A percentile compares a stretch with the other conserved stretches of the same genome.
Conservation (phyloP, 2,888 invertebrate genomes). For the Tetranychus piercei region DNA sequence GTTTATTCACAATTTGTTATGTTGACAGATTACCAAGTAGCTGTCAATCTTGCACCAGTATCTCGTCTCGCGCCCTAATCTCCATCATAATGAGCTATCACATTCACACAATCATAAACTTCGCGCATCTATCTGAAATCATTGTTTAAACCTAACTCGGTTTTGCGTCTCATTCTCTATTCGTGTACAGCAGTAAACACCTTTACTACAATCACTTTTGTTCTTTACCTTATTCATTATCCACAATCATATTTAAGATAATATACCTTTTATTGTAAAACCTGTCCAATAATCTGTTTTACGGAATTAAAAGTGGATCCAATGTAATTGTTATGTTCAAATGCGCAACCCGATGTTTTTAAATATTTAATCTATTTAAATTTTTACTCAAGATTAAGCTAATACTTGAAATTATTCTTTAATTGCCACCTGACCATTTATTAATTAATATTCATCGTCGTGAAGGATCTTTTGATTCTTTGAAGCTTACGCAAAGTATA, state of each 20-base stretch:
- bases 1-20: neutral
- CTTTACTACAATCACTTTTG: neutral
- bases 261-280: neutral
- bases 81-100: too few relatives aligned
- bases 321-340: neutral
- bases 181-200: neutral
- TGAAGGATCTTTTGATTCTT: too few relatives aligned
- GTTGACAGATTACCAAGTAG: neutral
- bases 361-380: too few relatives aligned
- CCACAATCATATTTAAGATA: neutral
- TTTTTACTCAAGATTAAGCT: too few relatives aligned
- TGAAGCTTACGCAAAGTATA: too few relatives aligned
- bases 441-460: too few relatives aligned
- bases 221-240: neutral
- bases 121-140: too few relatives aligned
- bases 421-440: too few relatives aligned
- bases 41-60: neutral
- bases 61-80: neutral
- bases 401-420: too few relatives aligned
- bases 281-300: neutral
- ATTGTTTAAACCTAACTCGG: neutral
- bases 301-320: neutral
- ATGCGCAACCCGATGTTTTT: neutral
- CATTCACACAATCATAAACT: too few relatives aligned
- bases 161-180: neutral